Evolutionary conservation across 2,113 vertebrate species (phyloP).

Genomic region (Calcarius ornatus): DNA sequence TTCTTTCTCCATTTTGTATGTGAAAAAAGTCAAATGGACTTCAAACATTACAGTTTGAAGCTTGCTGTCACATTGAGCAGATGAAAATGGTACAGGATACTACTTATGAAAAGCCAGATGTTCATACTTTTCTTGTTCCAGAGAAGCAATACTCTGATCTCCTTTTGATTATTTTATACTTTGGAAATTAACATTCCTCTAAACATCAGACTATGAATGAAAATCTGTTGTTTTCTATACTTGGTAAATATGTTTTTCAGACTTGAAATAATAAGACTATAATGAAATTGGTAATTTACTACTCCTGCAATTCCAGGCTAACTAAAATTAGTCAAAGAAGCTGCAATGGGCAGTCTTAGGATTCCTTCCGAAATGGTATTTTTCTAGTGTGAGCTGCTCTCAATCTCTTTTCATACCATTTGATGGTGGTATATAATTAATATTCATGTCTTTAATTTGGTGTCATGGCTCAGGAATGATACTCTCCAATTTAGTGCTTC

Average conservation of each 20-base stretch:
- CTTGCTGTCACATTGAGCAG: not conserved
- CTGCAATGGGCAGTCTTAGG: not conserved
- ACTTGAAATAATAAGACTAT: constrained; percentile 4
- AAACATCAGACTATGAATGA: not conserved
- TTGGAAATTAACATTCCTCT: not conserved
- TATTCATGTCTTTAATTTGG: not conserved
- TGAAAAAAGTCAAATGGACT: not conserved
- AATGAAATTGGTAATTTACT: constrained; percentile 23
- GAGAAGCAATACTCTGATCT: not conserved
- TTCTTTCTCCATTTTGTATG: not conserved
- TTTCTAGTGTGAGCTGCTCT: not conserved
- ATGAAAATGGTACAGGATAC: not conserved
- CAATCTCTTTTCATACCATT: not conserved
- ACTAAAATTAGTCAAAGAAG: constrained; percentile 45
- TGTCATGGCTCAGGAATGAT: not conserved
- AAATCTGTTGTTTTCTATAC: not conserved
- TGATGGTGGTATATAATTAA: not conserved
- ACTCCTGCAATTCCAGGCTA: not conserved
- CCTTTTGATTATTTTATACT: not conserved
- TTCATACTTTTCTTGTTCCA: not conserved
- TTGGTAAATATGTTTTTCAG: not conserved
- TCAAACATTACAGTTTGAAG: not conserved
- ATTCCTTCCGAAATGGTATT: constrained; percentile 1
- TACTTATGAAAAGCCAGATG: not conserved
- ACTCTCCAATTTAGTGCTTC: not conserved